A percentile compares a stretch with the other conserved stretches of the same genome.
Evolutionary conservation across 2,113 vertebrate species (phyloP).

Genomic region (Macrotus californicus): DNA sequence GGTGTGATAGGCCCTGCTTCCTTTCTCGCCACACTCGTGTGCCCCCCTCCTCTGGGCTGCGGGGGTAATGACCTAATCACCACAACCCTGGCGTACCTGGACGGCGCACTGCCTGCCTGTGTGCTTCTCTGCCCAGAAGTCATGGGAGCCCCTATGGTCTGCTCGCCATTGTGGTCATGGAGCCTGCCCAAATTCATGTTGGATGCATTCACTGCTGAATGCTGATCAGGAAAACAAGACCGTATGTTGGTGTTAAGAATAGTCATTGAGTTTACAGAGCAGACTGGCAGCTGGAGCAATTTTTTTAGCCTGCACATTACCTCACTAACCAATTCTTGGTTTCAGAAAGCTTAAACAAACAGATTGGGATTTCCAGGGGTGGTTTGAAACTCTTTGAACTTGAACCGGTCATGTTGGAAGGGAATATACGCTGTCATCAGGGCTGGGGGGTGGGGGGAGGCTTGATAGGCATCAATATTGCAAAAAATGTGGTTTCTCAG

Average conservation of each 20-base stretch:
- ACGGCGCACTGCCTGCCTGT: background rate
- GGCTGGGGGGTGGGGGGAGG: background rate
- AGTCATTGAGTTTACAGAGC: background rate
- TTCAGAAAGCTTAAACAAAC: slow-evolving; percentile 53
- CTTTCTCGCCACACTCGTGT: background rate
- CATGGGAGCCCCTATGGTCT: background rate
- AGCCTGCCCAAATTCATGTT: background rate
- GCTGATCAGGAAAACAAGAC: slow-evolving; percentile 47
- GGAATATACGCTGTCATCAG: slow-evolving; percentile 53
- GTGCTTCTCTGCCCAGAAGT: background rate
- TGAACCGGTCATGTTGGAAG: background rate
- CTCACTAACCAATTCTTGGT: slow-evolving; percentile 35
- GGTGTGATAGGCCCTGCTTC: slow-evolving; percentile 53
- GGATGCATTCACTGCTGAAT: slow-evolving; percentile 33
- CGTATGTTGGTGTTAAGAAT: background rate
- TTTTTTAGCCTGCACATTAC: slow-evolving; percentile 1
- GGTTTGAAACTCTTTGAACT: slow-evolving; percentile 46
- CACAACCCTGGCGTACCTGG: background rate
- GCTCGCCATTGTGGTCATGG: slow-evolving; percentile 5
- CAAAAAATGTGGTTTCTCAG: slow-evolving; percentile 31
- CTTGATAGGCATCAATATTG: slow-evolving; percentile 28
- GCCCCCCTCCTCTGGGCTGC: background rate
- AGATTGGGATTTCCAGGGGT: slow-evolving; percentile 57
- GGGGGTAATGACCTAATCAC: background rate
- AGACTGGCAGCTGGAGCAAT: slow-evolving; percentile 32